phyloP scores from a whole-genome alignment of 2,888 invertebrate species.

The Adela reaumurella region DNA sequence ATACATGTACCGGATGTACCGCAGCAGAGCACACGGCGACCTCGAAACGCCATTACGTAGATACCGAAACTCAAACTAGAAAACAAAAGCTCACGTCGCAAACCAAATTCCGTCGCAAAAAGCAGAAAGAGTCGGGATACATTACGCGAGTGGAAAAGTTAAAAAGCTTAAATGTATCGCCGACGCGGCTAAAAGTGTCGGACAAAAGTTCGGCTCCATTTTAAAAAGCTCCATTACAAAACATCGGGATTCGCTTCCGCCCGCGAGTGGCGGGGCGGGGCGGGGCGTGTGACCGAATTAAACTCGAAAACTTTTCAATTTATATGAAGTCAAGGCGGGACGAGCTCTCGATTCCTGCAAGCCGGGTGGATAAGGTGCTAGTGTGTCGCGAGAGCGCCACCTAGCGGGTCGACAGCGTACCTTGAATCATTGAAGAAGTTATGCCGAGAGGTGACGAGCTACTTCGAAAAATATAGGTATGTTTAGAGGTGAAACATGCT shows the following conservation, averaged over 20 bases:
- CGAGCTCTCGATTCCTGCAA: too few species aligned
- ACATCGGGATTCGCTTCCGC: conserved; percentile 56
- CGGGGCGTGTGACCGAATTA: conserved; percentile 44
- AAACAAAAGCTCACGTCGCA: neutral
- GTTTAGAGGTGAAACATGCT: too few species aligned
- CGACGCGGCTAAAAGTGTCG: conserved; percentile 55
- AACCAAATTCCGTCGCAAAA: neutral
- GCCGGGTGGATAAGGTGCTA: too few species aligned
- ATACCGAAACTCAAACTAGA: neutral
- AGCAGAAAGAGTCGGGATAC: conserved; percentile 46
- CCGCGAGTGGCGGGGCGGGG: conserved; percentile 28
- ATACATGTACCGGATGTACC: too few species aligned
- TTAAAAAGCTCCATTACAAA: conserved; percentile 59
- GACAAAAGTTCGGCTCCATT: conserved; percentile 58
- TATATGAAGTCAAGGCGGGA: conserved; percentile 28
- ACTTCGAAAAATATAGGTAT: too few species aligned
- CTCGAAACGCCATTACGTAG: neutral
- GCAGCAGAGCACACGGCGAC: too few species aligned
- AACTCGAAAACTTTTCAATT: conserved; percentile 47
- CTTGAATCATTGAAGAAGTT: too few species aligned
- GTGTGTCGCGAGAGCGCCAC: too few species aligned
- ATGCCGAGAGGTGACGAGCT: too few species aligned
- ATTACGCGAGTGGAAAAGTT: conserved; percentile 56
- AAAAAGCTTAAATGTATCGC: conserved; percentile 58
- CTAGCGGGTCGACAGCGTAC: too few species aligned